Base-by-base conservation (phyloP, 92 coral and sea anemone species). In the Anthopleura xanthogrammica region DNA sequence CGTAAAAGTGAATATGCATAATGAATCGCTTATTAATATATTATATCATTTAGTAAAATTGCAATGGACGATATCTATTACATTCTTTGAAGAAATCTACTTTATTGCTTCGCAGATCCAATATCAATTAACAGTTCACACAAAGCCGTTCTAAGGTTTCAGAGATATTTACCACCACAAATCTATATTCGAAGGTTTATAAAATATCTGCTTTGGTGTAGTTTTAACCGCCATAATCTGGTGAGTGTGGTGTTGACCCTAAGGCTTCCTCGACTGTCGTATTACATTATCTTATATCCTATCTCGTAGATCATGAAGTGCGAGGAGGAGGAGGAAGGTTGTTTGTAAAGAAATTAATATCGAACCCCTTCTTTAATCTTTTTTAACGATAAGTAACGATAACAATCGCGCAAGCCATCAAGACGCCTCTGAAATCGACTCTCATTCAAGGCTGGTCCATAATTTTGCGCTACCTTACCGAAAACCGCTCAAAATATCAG, bases 321-420 rank as follows among this genome's bases (percentile, higher is more conserved):
- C 41, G 8, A 68, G 41, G 36, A 23, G 74, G 41, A 68, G 74
- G 41, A 68, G 74, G 74, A 68, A 68, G 74, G 74, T 68, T 68
- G 74, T 68, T 68, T 68, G 41, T 68, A 68, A 62, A 62, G 74
- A 68, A 68, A 68, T 68, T 68, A 68, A 68, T 68, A 68, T 68
- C 24, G 1, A 36, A 3, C 20, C 14, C 74, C 74, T 68, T 22
- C 74, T 68, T 36, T 29, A 68, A 68, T 68, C 74, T 68, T 68
- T 68, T 68, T 68, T 36, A 12, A 36, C 16, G 74, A 68, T 23
- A 68, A 68, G 74, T 68, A 68, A 2, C 12, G 74, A 68, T 68
- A 24, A 68, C 43, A 29, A 68, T 68, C 74, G 42, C 36, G 36
- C 42, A 29, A 68, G 36, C 36, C 74, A 68, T 68, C 74, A 29